Conservation (phyloP, 1,140 invertebrate species). For the Penaeus chinensis region DNA sequence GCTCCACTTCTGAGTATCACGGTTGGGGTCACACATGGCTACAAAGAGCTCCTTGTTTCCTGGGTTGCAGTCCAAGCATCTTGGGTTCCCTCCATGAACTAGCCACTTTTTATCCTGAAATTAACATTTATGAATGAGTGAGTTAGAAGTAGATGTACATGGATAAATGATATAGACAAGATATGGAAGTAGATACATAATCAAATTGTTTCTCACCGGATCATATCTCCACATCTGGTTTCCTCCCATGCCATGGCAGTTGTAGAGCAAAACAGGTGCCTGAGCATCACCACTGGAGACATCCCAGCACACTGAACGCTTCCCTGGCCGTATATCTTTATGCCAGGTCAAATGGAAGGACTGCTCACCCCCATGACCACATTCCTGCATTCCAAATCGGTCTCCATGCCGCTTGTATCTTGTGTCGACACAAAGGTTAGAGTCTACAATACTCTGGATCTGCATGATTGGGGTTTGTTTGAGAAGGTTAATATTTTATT, state of each 20-base stretch:
- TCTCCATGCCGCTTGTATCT: conserved; percentile 76
- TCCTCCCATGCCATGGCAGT: conserved; percentile 86
- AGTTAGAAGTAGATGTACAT: not conserved
- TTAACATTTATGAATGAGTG: conserved; percentile 18
- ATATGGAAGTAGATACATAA: not conserved
- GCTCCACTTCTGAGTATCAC: conserved; percentile 82
- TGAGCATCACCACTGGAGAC: conserved; percentile 77
- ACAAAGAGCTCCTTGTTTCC: conserved; percentile 79
- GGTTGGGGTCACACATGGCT: conserved; percentile 76
- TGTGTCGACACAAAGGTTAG: conserved; percentile 82
- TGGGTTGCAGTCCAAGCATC: conserved; percentile 84
- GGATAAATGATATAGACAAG: not conserved
- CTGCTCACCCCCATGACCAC: conserved; percentile 66
- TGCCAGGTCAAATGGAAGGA: conserved; percentile 85
- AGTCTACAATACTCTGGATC: conserved; percentile 77
- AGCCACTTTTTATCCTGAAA: conserved; percentile 79
- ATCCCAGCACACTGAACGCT: conserved; percentile 88
- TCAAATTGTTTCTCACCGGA: conserved; percentile 72
- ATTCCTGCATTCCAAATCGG: conserved; percentile 71
- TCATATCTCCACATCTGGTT: conserved; percentile 95
- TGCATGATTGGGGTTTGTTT: conserved; percentile 66
- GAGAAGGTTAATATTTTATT: not conserved
- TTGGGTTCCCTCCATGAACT: conserved; percentile 75
- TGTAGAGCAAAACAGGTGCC: conserved; percentile 85
- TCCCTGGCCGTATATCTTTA: conserved; percentile 86